A percentile compares a stretch with the other conserved stretches of the same genome.
Conservation (phyloP, 2,888 invertebrate species). For the Liodrosophila aerea region DNA sequence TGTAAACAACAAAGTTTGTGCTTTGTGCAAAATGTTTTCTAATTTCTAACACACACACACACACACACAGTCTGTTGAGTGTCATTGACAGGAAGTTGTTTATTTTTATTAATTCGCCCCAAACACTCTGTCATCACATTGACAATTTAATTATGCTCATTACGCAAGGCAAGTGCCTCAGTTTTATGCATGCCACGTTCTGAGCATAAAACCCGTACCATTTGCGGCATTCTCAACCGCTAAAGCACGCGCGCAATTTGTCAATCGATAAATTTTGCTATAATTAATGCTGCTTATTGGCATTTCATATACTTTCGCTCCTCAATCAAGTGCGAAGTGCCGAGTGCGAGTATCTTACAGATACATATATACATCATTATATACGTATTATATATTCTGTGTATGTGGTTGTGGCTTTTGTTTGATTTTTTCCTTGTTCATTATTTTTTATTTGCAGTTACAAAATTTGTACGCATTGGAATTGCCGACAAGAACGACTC, state of each 20-base stretch:
- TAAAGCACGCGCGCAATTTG: constrained; percentile 69
- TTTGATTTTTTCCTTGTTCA: constrained; percentile 15
- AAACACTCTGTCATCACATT: constrained; percentile 38
- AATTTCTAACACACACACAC: constrained; percentile 29
- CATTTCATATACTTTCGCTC: constrained; percentile 56
- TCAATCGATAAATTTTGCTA: constrained; percentile 72
- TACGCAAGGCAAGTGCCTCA: constrained; percentile 24
- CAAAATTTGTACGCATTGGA: constrained; percentile 98
- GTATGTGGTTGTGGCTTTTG: constrained; percentile 14
- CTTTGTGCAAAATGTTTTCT: constrained; percentile 42
- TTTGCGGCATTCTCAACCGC: constrained; percentile 51
- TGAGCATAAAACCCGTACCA: constrained; percentile 53
- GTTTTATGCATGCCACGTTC: constrained; percentile 60
- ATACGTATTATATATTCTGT: constrained; percentile 3
- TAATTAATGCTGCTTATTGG: constrained; percentile 71
- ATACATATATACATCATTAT: constrained; percentile 1
- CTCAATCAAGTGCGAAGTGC: neutral
- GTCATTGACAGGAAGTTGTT: constrained; percentile 26
- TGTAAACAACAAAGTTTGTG: constrained; percentile 28
- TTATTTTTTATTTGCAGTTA: constrained; percentile 87
- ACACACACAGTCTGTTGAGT: constrained; percentile 9
- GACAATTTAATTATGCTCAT: constrained; percentile 62
- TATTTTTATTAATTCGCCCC: constrained; percentile 28
- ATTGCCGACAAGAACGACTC: constrained; percentile 99
- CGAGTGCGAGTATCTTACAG: constrained; percentile 2